These are phyloP conservation scores for Carduelis carduelis DNA, from an alignment of 2,797 vertebrate genomes.

Conservation along the genomic window DNA sequence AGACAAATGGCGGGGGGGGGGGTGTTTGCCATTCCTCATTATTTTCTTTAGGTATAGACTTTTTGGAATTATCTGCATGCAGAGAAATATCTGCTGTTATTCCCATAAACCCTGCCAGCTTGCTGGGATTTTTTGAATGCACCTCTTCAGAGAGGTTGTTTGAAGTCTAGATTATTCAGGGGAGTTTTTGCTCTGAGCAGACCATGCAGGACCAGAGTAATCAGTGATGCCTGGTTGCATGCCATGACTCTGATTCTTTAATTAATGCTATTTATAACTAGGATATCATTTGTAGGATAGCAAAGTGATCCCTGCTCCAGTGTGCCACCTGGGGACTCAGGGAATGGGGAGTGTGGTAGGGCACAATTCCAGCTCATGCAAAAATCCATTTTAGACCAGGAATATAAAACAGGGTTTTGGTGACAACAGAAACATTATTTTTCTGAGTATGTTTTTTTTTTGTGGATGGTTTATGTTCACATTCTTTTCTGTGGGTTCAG, in stretches of 20 bases:
- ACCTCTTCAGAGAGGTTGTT: background rate
- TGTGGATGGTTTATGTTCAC: background rate
- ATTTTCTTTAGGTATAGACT: background rate
- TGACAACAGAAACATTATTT: background rate
- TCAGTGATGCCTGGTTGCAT: background rate
- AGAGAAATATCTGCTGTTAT: background rate
- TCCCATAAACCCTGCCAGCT: background rate
- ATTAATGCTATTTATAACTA: background rate
- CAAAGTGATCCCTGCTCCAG: background rate
- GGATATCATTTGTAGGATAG: background rate
- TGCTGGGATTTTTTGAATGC: background rate
- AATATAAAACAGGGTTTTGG: background rate
- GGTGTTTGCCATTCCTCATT: background rate
- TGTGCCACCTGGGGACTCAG: background rate
- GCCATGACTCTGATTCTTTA: background rate
- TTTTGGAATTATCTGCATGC: background rate
- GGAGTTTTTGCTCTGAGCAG: background rate
- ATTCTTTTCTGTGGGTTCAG: background rate
- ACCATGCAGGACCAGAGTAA: background rate
- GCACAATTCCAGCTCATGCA: background rate
- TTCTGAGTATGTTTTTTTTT: background rate
- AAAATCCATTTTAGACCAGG: background rate
- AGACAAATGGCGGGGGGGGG: background rate
- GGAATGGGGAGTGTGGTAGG: background rate
- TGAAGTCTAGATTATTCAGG: background rate